Percentiles rank a stretch among this genome's conserved stretches.
phyloP scores from a whole-genome alignment of 2,797 vertebrate species.

The Enteromius unitaeniatus region DNA sequence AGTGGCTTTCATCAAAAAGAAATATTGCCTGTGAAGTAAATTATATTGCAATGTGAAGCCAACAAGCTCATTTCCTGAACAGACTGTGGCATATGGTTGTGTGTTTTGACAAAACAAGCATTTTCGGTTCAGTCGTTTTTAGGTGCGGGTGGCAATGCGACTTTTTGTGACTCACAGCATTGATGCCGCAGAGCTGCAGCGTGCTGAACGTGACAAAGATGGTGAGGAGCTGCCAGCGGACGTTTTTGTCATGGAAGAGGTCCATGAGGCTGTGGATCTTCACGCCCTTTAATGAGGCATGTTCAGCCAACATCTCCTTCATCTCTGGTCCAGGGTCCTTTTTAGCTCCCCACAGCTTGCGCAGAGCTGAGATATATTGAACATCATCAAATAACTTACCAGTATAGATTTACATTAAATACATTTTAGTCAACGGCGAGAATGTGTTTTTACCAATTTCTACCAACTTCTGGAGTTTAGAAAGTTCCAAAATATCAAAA shows the following conservation, averaged over 20 bases:
- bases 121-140: neutral
- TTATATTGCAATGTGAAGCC: neutral
- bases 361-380: constrained; percentile 70
- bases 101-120: constrained; percentile 8
- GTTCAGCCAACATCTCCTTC: constrained; percentile 82
- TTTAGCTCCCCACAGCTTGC: constrained; percentile 75
- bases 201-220: constrained; percentile 66
- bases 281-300: constrained; percentile 65
- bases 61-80: constrained; percentile 2
- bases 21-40: neutral
- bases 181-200: constrained; percentile 77
- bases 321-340: constrained; percentile 74
- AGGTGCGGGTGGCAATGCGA: neutral
- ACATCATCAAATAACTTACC: neutral
- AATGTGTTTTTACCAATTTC: no score
- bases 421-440: neutral
- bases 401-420: neutral
- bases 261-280: constrained; percentile 71
- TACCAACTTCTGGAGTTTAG: no score
- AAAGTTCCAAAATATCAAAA: neutral
- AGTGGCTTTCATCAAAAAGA: neutral
- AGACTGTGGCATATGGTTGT: neutral
- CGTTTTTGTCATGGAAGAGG: constrained; percentile 68
- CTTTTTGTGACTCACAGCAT: constrained; percentile 69
- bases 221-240: constrained; percentile 84